phyloP scores from a whole-genome alignment of 2,888 invertebrate species.

The Campoplex capitator region DNA sequence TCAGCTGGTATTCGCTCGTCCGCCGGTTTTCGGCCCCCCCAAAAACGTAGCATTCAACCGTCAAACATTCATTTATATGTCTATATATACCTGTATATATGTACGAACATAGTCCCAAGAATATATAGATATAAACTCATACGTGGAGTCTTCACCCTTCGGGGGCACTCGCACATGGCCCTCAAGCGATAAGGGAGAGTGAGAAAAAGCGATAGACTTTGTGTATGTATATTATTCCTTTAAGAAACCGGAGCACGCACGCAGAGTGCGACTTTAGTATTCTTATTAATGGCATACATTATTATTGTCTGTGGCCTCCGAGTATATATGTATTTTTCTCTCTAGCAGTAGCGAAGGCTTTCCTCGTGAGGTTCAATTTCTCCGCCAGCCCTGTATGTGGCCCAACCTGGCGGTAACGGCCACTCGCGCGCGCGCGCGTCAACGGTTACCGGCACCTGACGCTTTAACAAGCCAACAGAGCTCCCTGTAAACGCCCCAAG shows the following conservation, averaged over 20 bases:
- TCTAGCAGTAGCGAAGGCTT: constrained; percentile 41
- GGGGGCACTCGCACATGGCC: constrained; percentile 80
- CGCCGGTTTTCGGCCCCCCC: constrained; percentile 65
- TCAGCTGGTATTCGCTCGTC: constrained; percentile 81
- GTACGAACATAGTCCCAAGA: neutral
- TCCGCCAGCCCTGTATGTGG: constrained; percentile 41
- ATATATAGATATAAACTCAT: constrained; percentile 1
- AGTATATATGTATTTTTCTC: constrained; percentile 33
- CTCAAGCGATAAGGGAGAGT: constrained; percentile 71
- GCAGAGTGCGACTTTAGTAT: constrained; percentile 75
- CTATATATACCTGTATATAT: constrained; percentile 19
- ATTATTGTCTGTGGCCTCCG: constrained; percentile 74
- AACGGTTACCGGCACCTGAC: constrained; percentile 84
- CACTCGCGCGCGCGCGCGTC: constrained; percentile 75
- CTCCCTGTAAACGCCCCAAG: constrained; percentile 18
- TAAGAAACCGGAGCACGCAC: constrained; percentile 72
- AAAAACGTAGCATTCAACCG: constrained; percentile 78
- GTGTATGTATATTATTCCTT: constrained; percentile 67
- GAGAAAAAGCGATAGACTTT: constrained; percentile 62
- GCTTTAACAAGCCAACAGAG: constrained; percentile 77
- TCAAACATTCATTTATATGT: constrained; percentile 72
- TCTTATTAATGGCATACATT: constrained; percentile 83
- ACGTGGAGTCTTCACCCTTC: constrained; percentile 74
- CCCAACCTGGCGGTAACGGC: constrained; percentile 78
- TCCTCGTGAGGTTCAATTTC: constrained; percentile 42